Conservation (phyloP, 2,797 vertebrate genomes). For the Coendou prehensilis region DNA sequence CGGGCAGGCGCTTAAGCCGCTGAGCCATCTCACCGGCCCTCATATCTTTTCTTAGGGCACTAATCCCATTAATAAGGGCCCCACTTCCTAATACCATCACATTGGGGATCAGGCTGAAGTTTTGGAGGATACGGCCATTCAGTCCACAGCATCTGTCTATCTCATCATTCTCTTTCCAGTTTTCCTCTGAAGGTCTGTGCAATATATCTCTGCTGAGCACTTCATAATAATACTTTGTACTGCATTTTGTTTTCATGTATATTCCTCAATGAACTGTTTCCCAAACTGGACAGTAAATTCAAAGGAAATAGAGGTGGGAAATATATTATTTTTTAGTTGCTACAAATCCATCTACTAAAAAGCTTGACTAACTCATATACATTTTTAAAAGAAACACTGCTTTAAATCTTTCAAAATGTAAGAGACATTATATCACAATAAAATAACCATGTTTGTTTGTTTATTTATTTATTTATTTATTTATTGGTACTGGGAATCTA, state of each 20-base stretch:
- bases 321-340: background rate
- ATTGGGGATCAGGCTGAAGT: background rate
- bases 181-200: background rate
- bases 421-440: background rate
- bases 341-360: background rate
- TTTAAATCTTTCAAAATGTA: constrained; percentile 39
- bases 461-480: too few species aligned
- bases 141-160: background rate
- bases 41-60: background rate
- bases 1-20: too few species aligned
- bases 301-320: background rate
- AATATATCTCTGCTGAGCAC: background rate
- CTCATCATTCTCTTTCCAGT: background rate
- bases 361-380: background rate
- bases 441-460: background rate
- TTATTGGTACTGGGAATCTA: too few species aligned
- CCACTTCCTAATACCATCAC: background rate
- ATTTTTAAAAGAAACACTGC: background rate
- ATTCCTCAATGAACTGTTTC: background rate
- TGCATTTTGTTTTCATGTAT: background rate
- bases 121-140: background rate
- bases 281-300: background rate
- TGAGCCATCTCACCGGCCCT: too few species aligned
- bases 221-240: background rate
- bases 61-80: background rate